Conservation (phyloP, 2,113 vertebrate species). For the Pogona vitticeps region DNA sequence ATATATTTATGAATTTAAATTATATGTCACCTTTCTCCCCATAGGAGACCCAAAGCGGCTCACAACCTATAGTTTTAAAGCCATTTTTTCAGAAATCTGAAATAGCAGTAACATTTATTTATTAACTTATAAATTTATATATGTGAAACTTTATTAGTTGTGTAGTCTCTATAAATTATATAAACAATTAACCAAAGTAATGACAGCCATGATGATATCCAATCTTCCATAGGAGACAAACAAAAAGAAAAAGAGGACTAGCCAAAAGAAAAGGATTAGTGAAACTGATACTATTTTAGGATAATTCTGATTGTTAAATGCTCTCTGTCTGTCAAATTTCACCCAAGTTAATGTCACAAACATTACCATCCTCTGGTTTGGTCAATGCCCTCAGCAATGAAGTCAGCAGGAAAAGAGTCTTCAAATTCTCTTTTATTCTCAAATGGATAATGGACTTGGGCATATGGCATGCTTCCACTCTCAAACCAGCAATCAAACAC, state of each 20-base stretch:
- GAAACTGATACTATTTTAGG: neutral
- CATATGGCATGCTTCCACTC: constrained; percentile 98
- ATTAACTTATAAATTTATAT: neutral
- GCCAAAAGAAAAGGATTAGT: neutral
- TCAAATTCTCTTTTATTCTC: constrained; percentile 91
- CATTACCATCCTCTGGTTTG: constrained; percentile 94
- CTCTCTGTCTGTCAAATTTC: rapidly evolving
- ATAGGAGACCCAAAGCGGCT: no score
- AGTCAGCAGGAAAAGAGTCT: constrained; percentile 94
- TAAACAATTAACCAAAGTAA: neutral
- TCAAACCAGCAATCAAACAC: constrained; percentile 99
- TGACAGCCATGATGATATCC: no score
- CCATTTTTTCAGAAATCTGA: neutral
- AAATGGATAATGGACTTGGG: constrained; percentile 96
- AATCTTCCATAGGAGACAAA: no score
- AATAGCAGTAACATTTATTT: neutral
- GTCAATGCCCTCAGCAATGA: constrained; percentile 98
- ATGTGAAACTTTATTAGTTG: neutral
- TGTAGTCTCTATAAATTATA: neutral
- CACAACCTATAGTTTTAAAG: no score
- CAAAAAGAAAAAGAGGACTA: no score
- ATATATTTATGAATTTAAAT: neutral
- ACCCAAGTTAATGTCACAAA: rapidly evolving
- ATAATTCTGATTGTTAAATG: neutral
- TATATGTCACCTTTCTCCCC: no score